Base-by-base conservation (phyloP, 2,113 vertebrate species). In the Piaya cayana region DNA sequence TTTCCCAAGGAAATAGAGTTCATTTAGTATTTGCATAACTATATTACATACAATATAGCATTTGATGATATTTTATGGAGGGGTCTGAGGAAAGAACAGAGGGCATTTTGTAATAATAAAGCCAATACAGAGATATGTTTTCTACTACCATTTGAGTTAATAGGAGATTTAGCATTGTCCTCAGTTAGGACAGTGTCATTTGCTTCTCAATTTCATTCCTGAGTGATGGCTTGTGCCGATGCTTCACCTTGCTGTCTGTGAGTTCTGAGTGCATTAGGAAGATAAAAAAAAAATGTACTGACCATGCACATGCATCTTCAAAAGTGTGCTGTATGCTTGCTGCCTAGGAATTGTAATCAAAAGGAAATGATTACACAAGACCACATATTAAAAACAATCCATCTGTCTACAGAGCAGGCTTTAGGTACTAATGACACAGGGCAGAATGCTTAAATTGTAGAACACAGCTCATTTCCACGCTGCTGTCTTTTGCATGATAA, bases 211-310 rank as follows among this genome's bases (percentile, higher is more conserved):
- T 96, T 93, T 93, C 69, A 65, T 81, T 96, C 72, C 76, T 96
- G 90, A 97, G 79, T 84, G 93, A 96, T 83, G 92, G 84, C 39
- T 95, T 94, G 92, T 94, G 90, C 84, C 95, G 91, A 86, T 93
- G 93, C 82, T 86, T 96, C 93, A 88, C 88, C 94, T 89, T 78
- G 49, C 52, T 88, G 23, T 60, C 86, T 64, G 42, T 82, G 77
- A 95, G 67, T 43, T 77, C 70, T 79, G 39, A 91, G 79, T 7
- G 34, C 58, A 86, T 95, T 76, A 88, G 65, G 43, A 89, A 95
- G 17, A 77, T 42, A 10, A 80, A 83, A 83, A 93, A 94, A 64
- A 68, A 47, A 39, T 3, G 18, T 67, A 95, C 82, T 88, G 93
- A 86, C 82, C 90, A 94, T 25, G 56, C 47, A 76, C 59, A 81